These are phyloP conservation scores for Psittacula cyanocephala DNA, from an alignment of 2,113 vertebrate genomes.

Conservation along the genomic window DNA sequence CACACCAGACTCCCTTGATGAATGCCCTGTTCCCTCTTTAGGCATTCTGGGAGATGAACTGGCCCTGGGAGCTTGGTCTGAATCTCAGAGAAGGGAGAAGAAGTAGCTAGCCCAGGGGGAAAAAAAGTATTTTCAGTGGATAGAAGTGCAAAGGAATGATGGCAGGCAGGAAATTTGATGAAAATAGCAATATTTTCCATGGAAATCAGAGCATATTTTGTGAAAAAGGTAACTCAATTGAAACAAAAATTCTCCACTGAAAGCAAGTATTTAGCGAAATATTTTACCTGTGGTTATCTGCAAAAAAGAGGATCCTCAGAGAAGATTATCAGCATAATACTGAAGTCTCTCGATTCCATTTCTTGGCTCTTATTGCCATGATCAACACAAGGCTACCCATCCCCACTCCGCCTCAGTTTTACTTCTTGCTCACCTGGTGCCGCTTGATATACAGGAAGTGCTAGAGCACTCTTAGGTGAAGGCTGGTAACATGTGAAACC, in stretches of 20 bases:
- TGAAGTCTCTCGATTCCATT: background rate
- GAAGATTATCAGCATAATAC: background rate
- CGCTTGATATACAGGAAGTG: background rate
- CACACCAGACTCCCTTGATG: no score
- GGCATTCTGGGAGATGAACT: background rate
- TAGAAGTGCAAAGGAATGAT: background rate
- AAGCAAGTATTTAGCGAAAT: background rate
- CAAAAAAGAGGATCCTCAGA: background rate
- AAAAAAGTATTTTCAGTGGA: accelerated
- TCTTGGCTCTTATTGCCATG: background rate
- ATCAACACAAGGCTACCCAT: background rate
- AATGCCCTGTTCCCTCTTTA: background rate
- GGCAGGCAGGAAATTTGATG: background rate
- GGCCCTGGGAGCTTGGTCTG: background rate
- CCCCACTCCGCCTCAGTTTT: background rate
- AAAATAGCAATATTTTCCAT: background rate
- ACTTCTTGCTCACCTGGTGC: background rate
- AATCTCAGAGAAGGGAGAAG: background rate
- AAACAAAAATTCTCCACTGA: background rate
- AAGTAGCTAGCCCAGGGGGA: background rate
- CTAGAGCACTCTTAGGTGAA: background rate
- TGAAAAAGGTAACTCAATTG: background rate
- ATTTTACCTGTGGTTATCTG: background rate
- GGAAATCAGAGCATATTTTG: background rate
- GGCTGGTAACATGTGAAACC: accelerated